Percentiles rank a stretch among this genome's conserved stretches.
Conservation (phyloP, 2,888 invertebrate species). For the Metopia argyrocephala region DNA sequence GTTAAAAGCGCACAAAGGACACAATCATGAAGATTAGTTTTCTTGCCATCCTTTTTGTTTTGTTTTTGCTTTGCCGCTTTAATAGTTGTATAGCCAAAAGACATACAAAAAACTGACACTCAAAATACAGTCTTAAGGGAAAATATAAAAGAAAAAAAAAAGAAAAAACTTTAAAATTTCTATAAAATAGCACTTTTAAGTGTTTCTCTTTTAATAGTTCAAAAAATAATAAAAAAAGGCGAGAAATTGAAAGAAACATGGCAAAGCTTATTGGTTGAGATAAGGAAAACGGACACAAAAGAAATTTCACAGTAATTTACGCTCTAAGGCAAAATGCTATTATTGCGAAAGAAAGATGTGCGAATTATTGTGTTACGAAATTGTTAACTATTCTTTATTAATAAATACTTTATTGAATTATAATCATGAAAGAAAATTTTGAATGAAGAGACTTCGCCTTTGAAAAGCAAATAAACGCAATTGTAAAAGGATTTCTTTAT, state of each 20-base stretch:
- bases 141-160: slow-evolving; percentile 2
- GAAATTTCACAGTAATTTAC: slow-evolving; percentile 22
- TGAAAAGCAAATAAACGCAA: too few relatives aligned
- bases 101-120: slow-evolving; percentile 28
- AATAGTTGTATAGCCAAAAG: slow-evolving; percentile 28
- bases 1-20: slow-evolving; percentile 30
- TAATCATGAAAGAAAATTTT: too few relatives aligned
- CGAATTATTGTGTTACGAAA: not conserved
- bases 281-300: slow-evolving; percentile 23
- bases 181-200: slow-evolving; percentile 36
- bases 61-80: not conserved
- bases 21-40: slow-evolving; percentile 45
- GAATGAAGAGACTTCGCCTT: too few relatives aligned
- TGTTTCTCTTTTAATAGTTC: slow-evolving; percentile 9
- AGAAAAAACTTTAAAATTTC: slow-evolving; percentile 1
- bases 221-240: not conserved
- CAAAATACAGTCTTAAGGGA: slow-evolving; percentile 5
- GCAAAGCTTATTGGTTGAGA: not conserved
- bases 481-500: too few relatives aligned
- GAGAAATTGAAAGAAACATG: not conserved
- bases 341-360: not conserved
- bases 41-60: not conserved
- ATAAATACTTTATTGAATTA: not conserved
- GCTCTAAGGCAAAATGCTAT: not conserved
- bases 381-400: not conserved